Evolutionary conservation across 1,140 invertebrate species (phyloP).

Genomic region (Ericerus pela): DNA sequence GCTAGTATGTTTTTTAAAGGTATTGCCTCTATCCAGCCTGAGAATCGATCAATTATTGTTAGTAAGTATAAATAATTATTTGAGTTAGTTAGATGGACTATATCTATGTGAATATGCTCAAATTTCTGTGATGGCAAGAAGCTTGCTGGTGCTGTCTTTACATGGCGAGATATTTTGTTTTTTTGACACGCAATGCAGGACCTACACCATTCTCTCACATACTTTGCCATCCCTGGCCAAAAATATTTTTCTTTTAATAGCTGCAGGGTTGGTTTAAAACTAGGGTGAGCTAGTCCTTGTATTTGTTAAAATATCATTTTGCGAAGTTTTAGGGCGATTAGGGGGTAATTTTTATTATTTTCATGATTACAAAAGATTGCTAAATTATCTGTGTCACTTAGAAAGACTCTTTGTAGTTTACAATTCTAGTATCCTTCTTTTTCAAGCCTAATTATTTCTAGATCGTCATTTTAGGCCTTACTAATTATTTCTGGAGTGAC

Average conservation of each 20-base stretch:
- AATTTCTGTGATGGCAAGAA: too few relatives aligned
- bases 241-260: conserved; percentile 30
- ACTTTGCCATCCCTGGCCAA: conserved; percentile 30
- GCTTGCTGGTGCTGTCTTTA: too few relatives aligned
- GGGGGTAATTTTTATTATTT: conserved; percentile 17
- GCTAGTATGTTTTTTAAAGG: too few relatives aligned
- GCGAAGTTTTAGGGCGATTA: conserved; percentile 21
- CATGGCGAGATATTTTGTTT: conserved; percentile 24
- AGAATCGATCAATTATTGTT: too few relatives aligned
- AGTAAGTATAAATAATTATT: too few relatives aligned
- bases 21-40: too few relatives aligned
- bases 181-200: conserved; percentile 25
- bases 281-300: conserved; percentile 25
- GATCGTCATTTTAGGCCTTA: too few relatives aligned
- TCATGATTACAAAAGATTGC: conserved; percentile 25
- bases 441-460: background rate
- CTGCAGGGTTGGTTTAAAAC: conserved; percentile 21
- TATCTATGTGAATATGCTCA: too few relatives aligned
- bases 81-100: too few relatives aligned
- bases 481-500: too few relatives aligned
- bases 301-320: conserved; percentile 22
- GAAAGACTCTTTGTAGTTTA: background rate
- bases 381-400: conserved; percentile 11
- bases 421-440: background rate
- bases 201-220: conserved; percentile 21